Base-by-base conservation (phyloP, 2,888 invertebrate species). In the Stramonita haemastoma region DNA sequence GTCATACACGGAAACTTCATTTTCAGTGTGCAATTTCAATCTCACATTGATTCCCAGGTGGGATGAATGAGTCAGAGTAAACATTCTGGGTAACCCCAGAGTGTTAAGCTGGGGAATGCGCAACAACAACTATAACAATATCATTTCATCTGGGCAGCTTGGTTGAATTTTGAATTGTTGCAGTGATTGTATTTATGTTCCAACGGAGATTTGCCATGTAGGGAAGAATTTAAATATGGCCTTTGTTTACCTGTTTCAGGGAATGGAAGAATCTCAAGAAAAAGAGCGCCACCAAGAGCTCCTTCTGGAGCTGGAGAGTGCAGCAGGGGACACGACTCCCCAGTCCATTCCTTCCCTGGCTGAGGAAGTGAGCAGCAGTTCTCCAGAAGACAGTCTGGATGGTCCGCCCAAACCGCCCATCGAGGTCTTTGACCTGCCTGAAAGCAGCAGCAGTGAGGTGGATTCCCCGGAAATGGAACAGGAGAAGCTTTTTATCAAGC, bases 391-490 rank as follows among this genome's bases (percentile, higher is more conserved):
- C 34, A 88, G 34, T 34, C 85, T 85, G 2, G 57, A 81, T 0
- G 89, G 77, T 26, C 29, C 60, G 29, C 87, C 32, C 1, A 92
- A 92, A 87, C 92, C 93, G 17, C 90, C 92, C 29, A 92, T 94
- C 56, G 95, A 94, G 87, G 93, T 93, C 70, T 93, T 94, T 89
- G 94, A 94, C 26, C 92, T 94, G 77, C 93, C 92, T 22, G 95
- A 95, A 88, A 95, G 94, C 70, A 95, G 96, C 92, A 88, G 90
- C 81, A 95, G 95, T 88, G 96, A 95, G 70, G 94, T 95, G n/a
- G 94, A 94, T 15, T 95, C 95, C 11, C 96, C 96, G 0, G 96
- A 96, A 87, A 95, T 95, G 94, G 96, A 96, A 91, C 92, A 95
- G 8, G 95, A 96, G 89, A 95, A 95, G 26, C 92, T 96, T 70